These are phyloP conservation scores for Poeciliopsis prolifica DNA, from an alignment of 2,113 vertebrate species.

Conservation along the genomic window DNA sequence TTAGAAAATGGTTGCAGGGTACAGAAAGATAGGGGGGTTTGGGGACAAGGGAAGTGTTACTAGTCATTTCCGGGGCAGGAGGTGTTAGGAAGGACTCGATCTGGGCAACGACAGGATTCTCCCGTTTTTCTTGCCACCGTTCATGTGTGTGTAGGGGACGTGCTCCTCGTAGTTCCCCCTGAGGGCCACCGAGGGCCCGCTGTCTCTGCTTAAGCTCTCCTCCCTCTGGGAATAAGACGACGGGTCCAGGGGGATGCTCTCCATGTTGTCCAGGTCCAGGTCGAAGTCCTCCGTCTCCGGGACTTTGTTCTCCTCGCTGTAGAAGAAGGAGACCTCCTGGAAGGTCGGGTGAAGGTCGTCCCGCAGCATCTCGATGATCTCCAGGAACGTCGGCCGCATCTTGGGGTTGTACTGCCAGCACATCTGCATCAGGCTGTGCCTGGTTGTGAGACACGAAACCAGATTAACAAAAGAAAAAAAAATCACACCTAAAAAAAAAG, in stretches of 20 bases:
- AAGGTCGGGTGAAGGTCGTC: conserved; percentile 93
- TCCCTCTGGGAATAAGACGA: conserved; percentile 89
- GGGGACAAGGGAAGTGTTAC: conserved; percentile 6
- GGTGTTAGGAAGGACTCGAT: conserved; percentile 92
- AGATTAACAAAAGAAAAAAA: background rate
- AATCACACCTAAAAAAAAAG: too few relatives aligned
- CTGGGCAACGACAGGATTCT: conserved; percentile 91
- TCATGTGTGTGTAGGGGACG: conserved; percentile 97
- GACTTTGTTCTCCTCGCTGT: conserved; percentile 97
- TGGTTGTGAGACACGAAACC: conserved; percentile 37
- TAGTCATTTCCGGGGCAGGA: conserved; percentile 42
- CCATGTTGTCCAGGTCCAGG: conserved; percentile 98
- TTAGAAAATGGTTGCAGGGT: conserved; percentile 45
- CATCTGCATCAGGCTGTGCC: conserved; percentile 95
- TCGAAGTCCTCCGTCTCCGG: conserved; percentile 93
- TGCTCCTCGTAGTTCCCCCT: conserved; percentile 93
- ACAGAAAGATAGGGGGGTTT: conserved; percentile 51
- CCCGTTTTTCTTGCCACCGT: conserved; percentile 96
- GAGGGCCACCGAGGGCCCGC: conserved; percentile 84
- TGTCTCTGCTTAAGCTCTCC: conserved; percentile 84
- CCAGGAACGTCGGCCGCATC: conserved; percentile 93
- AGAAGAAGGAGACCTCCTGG: conserved; percentile 94
- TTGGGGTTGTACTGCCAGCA: conserved; percentile 99
- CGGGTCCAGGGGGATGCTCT: conserved; percentile 95
- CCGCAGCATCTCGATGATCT: conserved; percentile 94